Evolutionary conservation across 2,888 invertebrate species (phyloP).

Genomic region (Miltochrista miniata): DNA sequence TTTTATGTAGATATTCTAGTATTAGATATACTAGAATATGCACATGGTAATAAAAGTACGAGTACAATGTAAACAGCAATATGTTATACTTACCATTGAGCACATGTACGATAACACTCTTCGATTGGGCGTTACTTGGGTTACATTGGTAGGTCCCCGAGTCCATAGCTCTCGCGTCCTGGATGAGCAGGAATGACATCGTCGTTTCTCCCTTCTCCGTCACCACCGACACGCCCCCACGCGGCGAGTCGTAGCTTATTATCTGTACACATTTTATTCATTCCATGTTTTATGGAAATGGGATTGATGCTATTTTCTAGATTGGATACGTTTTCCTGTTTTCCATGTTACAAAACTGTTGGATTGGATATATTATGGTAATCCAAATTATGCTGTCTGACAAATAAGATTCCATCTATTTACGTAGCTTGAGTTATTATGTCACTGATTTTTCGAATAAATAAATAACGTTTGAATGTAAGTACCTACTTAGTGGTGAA

Average conservation of each 20-base stretch:
- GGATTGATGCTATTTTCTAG: constrained; percentile 40
- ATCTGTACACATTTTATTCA: constrained; percentile 84
- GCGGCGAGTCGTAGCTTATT: constrained; percentile 96
- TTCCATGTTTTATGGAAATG: constrained; percentile 39
- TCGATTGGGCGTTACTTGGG: constrained; percentile 96
- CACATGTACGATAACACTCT: constrained; percentile 96
- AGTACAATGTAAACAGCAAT: too few relatives aligned
- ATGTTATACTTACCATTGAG: constrained; percentile 90
- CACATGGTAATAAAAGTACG: too few relatives aligned
- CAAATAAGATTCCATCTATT: constrained; percentile 17
- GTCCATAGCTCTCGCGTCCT: constrained; percentile 93
- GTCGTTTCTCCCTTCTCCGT: constrained; percentile 96
- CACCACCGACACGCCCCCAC: constrained; percentile 95
- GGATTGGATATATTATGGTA: constrained; percentile 35
- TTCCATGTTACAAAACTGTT: constrained; percentile 35
- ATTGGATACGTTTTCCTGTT: constrained; percentile 45
- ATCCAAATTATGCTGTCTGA: constrained; percentile 27
- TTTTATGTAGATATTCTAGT: background rate
- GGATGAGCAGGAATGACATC: constrained; percentile 94
- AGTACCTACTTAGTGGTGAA: too few relatives aligned
- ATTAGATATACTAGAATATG: too few relatives aligned
- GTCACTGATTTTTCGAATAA: constrained; percentile 5
- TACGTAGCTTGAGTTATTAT: constrained; percentile 9
- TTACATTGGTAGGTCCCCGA: constrained; percentile 97
- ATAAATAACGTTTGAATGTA: background rate